phyloP scores from a whole-genome alignment of 2,113 vertebrate genomes.

The Sander vitreus region DNA sequence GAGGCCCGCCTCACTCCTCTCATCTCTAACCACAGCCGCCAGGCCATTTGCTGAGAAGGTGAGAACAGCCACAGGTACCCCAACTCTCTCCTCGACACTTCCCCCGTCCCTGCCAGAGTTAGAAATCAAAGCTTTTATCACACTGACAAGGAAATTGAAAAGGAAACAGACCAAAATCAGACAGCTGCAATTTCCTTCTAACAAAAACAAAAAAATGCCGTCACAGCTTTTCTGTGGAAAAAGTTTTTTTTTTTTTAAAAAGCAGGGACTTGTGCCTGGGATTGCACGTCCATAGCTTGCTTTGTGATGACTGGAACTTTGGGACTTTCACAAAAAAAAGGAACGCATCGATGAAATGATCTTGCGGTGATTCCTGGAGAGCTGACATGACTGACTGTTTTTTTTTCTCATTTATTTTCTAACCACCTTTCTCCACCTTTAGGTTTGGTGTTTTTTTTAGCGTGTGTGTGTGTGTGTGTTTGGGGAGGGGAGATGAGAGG shows the following conservation, averaged over 20 bases:
- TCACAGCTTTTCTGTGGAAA: background rate
- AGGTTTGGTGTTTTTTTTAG: constrained; percentile 31
- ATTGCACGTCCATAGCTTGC: background rate
- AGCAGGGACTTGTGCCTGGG: background rate
- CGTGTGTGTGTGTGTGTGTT: constrained; percentile 9
- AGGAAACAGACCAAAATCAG: constrained; percentile 7
- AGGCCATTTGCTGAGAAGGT: constrained; percentile 44
- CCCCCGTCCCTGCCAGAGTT: background rate
- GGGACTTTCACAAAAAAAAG: background rate
- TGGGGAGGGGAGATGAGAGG: background rate
- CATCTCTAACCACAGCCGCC: constrained; percentile 3
- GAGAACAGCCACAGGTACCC: constrained; percentile 48
- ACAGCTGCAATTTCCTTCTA: constrained; percentile 2
- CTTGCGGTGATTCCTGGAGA: background rate
- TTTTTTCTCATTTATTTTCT: constrained; percentile 37
- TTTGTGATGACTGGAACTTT: background rate
- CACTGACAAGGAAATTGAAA: background rate
- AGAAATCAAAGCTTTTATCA: background rate
- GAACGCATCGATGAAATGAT: background rate
- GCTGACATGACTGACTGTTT: constrained; percentile 53
- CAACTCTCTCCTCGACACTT: background rate
- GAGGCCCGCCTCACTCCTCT: background rate
- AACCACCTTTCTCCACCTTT: constrained; percentile 25
- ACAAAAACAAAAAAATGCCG: background rate
- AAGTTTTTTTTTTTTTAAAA: background rate